Base-by-base conservation (phyloP, 1,140 invertebrate species). In the Apis cerana region DNA sequence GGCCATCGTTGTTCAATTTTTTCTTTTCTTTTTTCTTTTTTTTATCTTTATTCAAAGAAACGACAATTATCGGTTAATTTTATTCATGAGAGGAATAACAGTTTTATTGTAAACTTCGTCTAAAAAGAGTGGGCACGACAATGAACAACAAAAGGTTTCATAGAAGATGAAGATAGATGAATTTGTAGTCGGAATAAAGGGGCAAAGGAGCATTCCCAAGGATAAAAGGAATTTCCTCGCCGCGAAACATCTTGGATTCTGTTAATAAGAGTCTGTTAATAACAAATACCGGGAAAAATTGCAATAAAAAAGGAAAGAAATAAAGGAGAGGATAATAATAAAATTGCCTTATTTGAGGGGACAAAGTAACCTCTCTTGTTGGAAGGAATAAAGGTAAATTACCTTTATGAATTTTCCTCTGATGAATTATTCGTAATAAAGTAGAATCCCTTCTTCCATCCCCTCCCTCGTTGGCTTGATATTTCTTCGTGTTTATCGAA, bases 181-280 rank as follows among this genome's bases (percentile, higher is more conserved):
- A 48, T 78, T 48, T 58, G 17, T 21, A 50, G 27, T 33, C 12
- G 50, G 33, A 27, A 50, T 27, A 17, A 78, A 70, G 33, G 17
- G 43, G 43, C n/a, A 50, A 54, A 52, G 43, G 15, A 23, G 52
- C n/a, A 69, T 78, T 68, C 48, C 64, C 19, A 10, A 19, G 64
- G 52, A 78, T 69, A 69, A 58, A 69, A 21, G 76, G 56, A 69
- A 78, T 50, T 59, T 70, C 50, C 23, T 27, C 0, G 33, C 43
- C 21, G 43, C 27, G 62, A 76, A 43, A 76, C 23, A n/a, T 76
- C 75, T 76, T 65, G 61, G 12, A 59, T 27, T 50, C 76, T 69
- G 76, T 78, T 65, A 76, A 76, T 43, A 67, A 76, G 17, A 67
- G 50, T n/a, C 75, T 27, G 50, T 76, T 69, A 70, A 78, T 59